phyloP scores from a whole-genome alignment of 2,888 invertebrate genomes.

The Synergus japonicus region DNA sequence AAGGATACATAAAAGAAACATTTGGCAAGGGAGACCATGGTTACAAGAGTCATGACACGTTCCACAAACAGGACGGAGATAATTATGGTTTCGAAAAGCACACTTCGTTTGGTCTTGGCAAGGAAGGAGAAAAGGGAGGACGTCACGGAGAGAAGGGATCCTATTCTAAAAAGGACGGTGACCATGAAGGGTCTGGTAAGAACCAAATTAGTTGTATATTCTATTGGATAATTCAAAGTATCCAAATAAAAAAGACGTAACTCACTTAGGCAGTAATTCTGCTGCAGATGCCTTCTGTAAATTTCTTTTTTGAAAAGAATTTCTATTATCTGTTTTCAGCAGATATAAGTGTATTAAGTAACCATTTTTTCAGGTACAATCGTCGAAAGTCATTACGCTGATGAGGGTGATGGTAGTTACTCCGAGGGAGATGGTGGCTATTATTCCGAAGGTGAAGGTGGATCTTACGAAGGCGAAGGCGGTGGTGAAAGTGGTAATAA shows the following conservation, averaged over 20 bases:
- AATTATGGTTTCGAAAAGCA: conserved; percentile 85
- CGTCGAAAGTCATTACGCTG: conserved; percentile 64
- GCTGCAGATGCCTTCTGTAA: not conserved
- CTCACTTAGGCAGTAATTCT: not conserved
- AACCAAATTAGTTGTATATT: conserved; percentile 26
- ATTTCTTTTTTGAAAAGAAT: not conserved
- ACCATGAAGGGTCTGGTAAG: conserved; percentile 77
- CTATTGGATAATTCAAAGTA: no score
- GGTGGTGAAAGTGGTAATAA: conserved; percentile 49
- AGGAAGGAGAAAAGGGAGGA: conserved; percentile 66
- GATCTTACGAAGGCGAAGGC: conserved; percentile 48
- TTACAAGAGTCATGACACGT: conserved; percentile 86
- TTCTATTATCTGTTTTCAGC: not conserved
- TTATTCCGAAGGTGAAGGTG: conserved; percentile 53
- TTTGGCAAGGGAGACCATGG: conserved; percentile 84
- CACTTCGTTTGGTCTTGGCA: conserved; percentile 81
- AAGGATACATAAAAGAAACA: conserved; percentile 83
- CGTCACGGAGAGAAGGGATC: conserved; percentile 64
- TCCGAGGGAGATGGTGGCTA: conserved; percentile 53
- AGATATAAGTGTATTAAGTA: not conserved
- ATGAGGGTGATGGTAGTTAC: conserved; percentile 59
- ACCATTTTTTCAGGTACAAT: conserved; percentile 63
- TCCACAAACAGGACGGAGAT: conserved; percentile 86
- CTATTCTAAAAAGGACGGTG: conserved; percentile 75
- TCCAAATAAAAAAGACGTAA: no score